These are phyloP conservation scores for Pseudopleuronectes americanus DNA, from an alignment of 2,797 vertebrate species.

Conservation along the genomic window DNA sequence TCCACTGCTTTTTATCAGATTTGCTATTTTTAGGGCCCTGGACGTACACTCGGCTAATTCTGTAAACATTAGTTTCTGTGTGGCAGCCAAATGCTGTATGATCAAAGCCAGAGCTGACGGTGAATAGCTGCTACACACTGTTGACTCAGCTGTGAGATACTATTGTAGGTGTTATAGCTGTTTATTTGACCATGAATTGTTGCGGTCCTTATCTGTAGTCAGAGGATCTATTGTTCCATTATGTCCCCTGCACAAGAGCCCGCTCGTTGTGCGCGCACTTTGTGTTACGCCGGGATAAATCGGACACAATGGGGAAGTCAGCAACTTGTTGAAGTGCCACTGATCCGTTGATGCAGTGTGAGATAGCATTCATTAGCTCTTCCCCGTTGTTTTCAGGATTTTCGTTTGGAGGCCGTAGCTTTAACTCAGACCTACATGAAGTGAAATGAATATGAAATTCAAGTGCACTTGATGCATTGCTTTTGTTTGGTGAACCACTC, in stretches of 20 bases:
- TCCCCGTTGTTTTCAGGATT: constrained; percentile 46
- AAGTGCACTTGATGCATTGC: constrained; percentile 19
- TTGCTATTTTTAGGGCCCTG: constrained; percentile 66
- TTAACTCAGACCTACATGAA: neutral
- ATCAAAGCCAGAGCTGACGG: constrained; percentile 74
- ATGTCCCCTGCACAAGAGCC: constrained; percentile 66
- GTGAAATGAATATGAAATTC: constrained; percentile 11
- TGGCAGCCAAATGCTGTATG: constrained; percentile 63
- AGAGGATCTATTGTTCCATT: constrained; percentile 78
- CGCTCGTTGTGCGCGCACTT: constrained; percentile 62
- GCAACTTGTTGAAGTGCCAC: constrained; percentile 80
- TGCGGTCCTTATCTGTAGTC: constrained; percentile 76
- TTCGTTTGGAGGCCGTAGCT: constrained; percentile 1
- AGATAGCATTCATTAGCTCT: constrained; percentile 68
- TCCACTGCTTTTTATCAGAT: constrained; percentile 60
- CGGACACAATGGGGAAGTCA: constrained; percentile 75
- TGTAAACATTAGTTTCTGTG: constrained; percentile 68
- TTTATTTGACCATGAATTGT: constrained; percentile 84
- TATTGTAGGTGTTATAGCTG: constrained; percentile 80
- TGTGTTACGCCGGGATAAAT: constrained; percentile 71
- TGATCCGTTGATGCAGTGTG: constrained; percentile 72
- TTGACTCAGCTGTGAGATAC: constrained; percentile 83
- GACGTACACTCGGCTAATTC: constrained; percentile 70
- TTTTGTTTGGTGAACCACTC: neutral
- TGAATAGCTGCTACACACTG: constrained; percentile 69